phyloP scores from a whole-genome alignment of 2,888 invertebrate genomes.

The Cheiracanthium punctorium region DNA sequence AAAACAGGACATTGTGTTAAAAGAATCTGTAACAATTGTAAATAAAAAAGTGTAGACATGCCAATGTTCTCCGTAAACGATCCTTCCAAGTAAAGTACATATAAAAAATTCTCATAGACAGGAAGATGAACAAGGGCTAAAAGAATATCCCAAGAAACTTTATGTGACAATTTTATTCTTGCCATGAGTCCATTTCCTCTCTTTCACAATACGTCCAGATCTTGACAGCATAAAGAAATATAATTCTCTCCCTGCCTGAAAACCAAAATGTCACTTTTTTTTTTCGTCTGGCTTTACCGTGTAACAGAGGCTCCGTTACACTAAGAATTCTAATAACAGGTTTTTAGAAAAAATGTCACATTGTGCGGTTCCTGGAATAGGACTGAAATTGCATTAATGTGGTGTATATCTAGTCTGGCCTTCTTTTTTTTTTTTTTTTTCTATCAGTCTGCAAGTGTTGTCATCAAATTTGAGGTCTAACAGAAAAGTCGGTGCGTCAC shows the following conservation, averaged over 20 bases:
- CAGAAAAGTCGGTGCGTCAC: neutral
- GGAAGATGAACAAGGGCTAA: neutral
- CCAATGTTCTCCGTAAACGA: neutral
- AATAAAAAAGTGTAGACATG: neutral
- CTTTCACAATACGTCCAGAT: constrained; percentile 33
- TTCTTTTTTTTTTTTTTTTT: neutral
- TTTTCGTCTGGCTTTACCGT: neutral
- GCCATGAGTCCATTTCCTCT: constrained; percentile 15
- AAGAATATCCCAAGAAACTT: neutral
- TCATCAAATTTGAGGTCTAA: neutral
- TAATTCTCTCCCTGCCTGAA: constrained; percentile 20
- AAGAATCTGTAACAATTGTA: no score
- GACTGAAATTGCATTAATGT: neutral
- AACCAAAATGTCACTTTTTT: neutral
- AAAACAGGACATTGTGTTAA: no score
- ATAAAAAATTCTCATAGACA: constrained; percentile 31
- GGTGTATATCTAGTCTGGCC: neutral
- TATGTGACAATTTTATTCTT: constrained; percentile 50
- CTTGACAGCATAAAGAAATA: constrained; percentile 29
- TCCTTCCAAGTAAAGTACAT: constrained; percentile 20
- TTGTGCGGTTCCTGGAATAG: neutral
- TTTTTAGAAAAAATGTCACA: constrained; percentile 15
- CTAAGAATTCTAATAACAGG: constrained; percentile 11
- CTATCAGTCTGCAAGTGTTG: neutral
- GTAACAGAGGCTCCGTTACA: neutral